Base-by-base conservation (phyloP, 1,140 invertebrate genomes). In the Anastrepha ludens region DNA sequence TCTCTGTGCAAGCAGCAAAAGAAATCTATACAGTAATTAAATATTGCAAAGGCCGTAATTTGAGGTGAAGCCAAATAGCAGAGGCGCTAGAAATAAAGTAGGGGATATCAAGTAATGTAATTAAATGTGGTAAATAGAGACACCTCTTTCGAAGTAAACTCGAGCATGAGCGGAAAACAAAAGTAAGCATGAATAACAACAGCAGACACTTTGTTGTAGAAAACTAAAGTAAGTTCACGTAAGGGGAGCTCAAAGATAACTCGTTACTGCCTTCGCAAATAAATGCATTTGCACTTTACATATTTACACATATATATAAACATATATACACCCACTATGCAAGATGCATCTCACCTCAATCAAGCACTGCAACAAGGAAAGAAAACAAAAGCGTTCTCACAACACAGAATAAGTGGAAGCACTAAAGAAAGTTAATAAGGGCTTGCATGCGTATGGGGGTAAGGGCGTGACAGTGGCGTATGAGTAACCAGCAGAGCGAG, bases 401-500 rank as follows among this genome's bases (percentile, higher is more conserved):
- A 13, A 20, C 65, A 67, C 4, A 67, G 29, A 9, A 15, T 58
- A 58, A 58, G 13, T 58, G 55, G 7, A 13, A 58, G 13, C 7
- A 7, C 1, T 58, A 58, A 58, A 64, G 62, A 64, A 64, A 64
- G 0, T 20, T 62, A 8, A 20, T n/a, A 8, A 6, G n/a, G 17
- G 1, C 62, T 64, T 7, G 17, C 17, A 6, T 64, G n/a, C 20
- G 3, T n/a, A 13, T 1, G 39, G 20, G 65, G 17, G 60, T 62
- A 62, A 13, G 65, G 39, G 64, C 4, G 55, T 58, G 7, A 58
- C 55, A 58, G 7, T 39, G 65, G 65, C 65, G 65, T 67, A 67
- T 67, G 65, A 67, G 65, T 67, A 67, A 67, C 65, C 65, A 67
- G 65, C 65, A 20, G 13, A 41, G 65, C 65, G 39, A 29, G 11